Percentiles rank a stretch among this genome's conserved stretches.
Conservation (phyloP, 1,140 invertebrate genomes). For the Pollicipes pollicipes region DNA sequence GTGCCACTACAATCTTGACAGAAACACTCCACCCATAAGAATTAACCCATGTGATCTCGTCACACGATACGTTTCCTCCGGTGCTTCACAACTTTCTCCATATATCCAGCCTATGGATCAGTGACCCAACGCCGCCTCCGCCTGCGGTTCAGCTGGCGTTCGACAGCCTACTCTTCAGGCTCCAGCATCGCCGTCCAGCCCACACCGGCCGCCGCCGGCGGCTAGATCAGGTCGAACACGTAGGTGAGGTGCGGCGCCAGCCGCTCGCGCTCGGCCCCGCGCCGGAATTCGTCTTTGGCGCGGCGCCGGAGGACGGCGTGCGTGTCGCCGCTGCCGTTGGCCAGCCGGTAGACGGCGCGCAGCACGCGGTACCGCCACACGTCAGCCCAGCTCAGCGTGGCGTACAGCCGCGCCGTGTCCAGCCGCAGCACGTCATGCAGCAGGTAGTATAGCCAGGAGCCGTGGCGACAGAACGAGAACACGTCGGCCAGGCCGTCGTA, state of each 20-base stretch:
- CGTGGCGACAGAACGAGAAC: background rate
- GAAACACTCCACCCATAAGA: too few relatives aligned
- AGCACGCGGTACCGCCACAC: background rate
- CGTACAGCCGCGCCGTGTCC: background rate
- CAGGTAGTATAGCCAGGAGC: background rate
- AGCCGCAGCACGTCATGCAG: constrained; percentile 2
- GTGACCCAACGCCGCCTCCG: too few relatives aligned
- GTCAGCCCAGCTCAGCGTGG: background rate
- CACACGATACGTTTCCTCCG: too few relatives aligned
- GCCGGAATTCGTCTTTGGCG: background rate
- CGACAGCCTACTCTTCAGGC: too few relatives aligned
- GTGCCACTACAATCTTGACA: too few relatives aligned
- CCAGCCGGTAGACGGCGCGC: background rate
- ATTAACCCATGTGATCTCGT: too few relatives aligned
- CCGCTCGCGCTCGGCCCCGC: background rate
- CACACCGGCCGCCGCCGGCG: too few relatives aligned
- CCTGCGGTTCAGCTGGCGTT: too few relatives aligned
- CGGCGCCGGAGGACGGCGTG: background rate
- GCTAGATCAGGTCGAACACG: background rate
- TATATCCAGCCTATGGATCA: too few relatives aligned
- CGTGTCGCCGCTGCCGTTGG: background rate
- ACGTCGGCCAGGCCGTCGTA: background rate
- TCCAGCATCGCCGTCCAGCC: too few relatives aligned
- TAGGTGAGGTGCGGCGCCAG: background rate
- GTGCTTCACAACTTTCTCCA: too few relatives aligned